Base-by-base conservation (phyloP, 2,113 vertebrate genomes). In the Urocolius indicus region DNA sequence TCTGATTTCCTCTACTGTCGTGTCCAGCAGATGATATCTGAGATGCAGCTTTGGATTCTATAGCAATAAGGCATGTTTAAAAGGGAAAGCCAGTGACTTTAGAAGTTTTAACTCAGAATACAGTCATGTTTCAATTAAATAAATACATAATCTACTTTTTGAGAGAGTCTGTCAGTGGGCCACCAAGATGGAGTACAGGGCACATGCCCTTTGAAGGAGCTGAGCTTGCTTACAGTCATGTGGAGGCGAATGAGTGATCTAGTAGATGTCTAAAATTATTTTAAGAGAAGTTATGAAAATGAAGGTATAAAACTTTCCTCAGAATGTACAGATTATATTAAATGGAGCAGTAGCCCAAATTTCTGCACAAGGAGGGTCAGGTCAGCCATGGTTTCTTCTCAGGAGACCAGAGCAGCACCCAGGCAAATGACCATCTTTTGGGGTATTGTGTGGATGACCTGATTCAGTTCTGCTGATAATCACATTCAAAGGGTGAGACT, bases 401-500 rank as follows among this genome's bases (percentile, higher is more conserved):
- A 32, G 13, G 22, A 82, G 13, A 22, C 34, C 32, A 43, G 48
- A 46, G 51, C 43, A 84, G 32, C 34, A 67, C 30, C 32, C 9
- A 52, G 17, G 3, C 38, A 77, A 46, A 4, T 67, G 48, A 69
- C 4, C 4, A 0, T 22, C 24, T 84, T 51, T 73, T 10, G 3
- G 24, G 4, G 0, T 41, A 91, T 91, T 74, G 27, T 91, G 3
- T 0, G 2, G 52, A 19, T 55, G 17, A 29, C 11, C 8, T n/a
- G 30, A 16, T 73, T 58, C 51, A 71, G 19, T 84, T 51, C 80
- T 90, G 51, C 55, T 74, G 30, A n/a, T 57, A 62, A 71, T 34
- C 17, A 67, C 2, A 1, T 24, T 58, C 1, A 2, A 48, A 81
- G 13, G 20, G 17, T 2, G 2, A 45, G 13, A 24, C 14, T 46